phyloP scores from a whole-genome alignment of 2,113 vertebrate species.

The Martes martes region DNA sequence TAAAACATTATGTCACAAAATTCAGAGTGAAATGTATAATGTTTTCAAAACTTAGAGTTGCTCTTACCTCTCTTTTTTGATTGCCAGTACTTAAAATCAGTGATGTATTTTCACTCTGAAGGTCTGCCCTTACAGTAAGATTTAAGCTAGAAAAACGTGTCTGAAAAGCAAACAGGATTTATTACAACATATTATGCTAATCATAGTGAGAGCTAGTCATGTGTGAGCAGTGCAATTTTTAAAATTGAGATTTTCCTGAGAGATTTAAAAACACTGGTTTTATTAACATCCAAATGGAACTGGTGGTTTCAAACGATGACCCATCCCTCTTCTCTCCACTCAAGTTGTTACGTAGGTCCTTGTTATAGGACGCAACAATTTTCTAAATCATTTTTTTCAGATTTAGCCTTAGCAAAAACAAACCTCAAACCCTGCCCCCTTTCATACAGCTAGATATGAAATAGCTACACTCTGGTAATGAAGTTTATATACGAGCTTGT shows the following conservation, averaged over 20 bases:
- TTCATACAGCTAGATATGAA: background rate
- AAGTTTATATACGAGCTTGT: background rate
- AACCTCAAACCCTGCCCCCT: background rate
- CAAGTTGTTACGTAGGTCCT: background rate
- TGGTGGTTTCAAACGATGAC: background rate
- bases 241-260: background rate
- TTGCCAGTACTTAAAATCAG: constrained; percentile 85
- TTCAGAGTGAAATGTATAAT: background rate
- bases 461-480: background rate
- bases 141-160: constrained; percentile 88
- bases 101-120: constrained; percentile 83
- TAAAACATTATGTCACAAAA: background rate
- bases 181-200: background rate
- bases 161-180: constrained; percentile 80
- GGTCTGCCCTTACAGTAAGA: constrained; percentile 84
- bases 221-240: background rate
- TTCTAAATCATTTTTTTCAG: background rate
- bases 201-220: background rate
- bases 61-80: constrained; percentile 86
- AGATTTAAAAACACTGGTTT: background rate
- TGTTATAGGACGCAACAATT: background rate
- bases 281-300: background rate
- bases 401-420: background rate
- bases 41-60: background rate
- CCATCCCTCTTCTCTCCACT: fast-evolving